Percentiles rank a stretch among this genome's conserved stretches.
phyloP scores from a whole-genome alignment of 2,888 invertebrate genomes.

The Rhaphigaster nebulosa region DNA sequence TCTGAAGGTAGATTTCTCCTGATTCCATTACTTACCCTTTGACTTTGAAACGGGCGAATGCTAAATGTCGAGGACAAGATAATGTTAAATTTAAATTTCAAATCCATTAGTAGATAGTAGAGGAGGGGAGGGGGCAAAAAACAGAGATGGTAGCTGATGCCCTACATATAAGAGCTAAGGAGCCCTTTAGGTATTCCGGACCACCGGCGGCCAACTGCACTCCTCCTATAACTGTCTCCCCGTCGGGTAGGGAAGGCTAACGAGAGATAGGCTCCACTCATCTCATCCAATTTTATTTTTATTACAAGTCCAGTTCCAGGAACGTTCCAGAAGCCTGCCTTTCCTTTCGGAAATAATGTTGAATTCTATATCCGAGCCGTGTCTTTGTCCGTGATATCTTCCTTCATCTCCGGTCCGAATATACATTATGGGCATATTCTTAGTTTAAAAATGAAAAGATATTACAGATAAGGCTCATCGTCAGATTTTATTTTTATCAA shows the following conservation, averaged over 20 bases:
- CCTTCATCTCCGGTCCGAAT: not conserved
- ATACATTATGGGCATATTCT: not conserved
- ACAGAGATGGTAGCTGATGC: not conserved
- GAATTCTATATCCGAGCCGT: not conserved
- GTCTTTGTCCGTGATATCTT: not conserved
- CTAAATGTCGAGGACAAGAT: not conserved
- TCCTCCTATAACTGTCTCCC: not conserved
- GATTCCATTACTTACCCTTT: not conserved
- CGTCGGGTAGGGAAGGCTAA: too few species aligned
- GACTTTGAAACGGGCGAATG: conserved; percentile 8
- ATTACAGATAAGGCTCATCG: not conserved
- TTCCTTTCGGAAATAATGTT: not conserved
- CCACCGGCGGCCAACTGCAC: not conserved
- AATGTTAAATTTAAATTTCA: conserved; percentile 29
- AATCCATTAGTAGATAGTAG: not conserved
- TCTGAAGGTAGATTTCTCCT: not conserved
- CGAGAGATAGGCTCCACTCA: not conserved
- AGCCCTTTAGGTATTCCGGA: not conserved
- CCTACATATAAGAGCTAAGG: not conserved
- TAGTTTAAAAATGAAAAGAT: not conserved
- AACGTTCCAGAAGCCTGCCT: not conserved
- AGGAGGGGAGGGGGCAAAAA: not conserved
- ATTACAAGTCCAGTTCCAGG: not conserved
- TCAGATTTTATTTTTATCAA: not conserved
- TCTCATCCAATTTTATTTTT: conserved; percentile 7